Evolutionary conservation across 2,113 vertebrate genomes (phyloP).

Genomic region (Ginglymostoma cirratum): DNA sequence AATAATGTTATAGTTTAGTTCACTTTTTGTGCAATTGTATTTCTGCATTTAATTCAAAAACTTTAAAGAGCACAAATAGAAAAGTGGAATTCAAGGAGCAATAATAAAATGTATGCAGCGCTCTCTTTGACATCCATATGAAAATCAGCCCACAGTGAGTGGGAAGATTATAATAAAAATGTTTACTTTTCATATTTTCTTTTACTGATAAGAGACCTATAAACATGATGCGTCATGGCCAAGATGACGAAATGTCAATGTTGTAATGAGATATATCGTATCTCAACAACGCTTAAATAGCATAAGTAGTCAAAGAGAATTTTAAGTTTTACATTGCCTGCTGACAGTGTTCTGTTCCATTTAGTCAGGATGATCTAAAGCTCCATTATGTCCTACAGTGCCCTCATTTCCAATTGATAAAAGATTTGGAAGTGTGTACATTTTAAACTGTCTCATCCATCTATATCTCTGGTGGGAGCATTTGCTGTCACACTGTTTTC

Average conservation of each 20-base stretch:
- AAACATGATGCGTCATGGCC: constrained; percentile 8
- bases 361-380: constrained; percentile 35
- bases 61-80: neutral
- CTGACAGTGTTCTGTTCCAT: constrained; percentile 6
- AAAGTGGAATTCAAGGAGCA: neutral
- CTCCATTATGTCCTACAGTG: constrained; percentile 13
- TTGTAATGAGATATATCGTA: neutral
- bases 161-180: constrained; percentile 27
- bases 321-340: constrained; percentile 13
- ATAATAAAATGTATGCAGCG: neutral
- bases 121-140: neutral
- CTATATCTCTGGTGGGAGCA: constrained; percentile 27
- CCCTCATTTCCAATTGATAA: constrained; percentile 32
- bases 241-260: neutral
- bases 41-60: neutral
- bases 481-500: constrained; percentile 23
- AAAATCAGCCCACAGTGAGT: neutral
- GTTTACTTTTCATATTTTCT: constrained; percentile 10
- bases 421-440: neutral
- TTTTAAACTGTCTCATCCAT: neutral
- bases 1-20: neutral
- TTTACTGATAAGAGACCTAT: constrained; percentile 23
- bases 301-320: neutral
- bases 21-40: neutral
- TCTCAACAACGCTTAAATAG: neutral